Conservation (phyloP, 2,797 vertebrate genomes). For the Propithecus deckenii region DNA sequence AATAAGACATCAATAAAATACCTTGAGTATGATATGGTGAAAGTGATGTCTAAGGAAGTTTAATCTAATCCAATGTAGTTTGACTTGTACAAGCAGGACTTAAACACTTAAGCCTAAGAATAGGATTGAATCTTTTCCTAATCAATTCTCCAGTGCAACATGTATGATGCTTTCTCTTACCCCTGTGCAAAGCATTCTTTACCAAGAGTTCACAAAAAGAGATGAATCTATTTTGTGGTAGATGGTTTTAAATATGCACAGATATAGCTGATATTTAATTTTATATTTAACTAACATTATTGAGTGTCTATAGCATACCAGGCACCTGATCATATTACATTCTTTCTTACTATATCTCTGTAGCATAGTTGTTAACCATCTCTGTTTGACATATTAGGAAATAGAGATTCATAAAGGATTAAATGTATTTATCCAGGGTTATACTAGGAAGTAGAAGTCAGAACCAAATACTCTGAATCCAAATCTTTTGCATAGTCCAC, state of each 20-base stretch:
- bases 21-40: neutral
- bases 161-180: neutral
- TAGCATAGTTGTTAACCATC: neutral
- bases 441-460: neutral
- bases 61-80: neutral
- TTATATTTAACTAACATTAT: neutral
- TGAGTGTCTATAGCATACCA: neutral
- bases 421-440: neutral
- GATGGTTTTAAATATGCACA: neutral
- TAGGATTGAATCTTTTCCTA: neutral
- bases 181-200: neutral
- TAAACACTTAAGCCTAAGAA: neutral
- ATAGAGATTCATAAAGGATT: neutral
- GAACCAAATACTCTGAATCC: neutral
- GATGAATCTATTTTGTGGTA: neutral
- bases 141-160: neutral
- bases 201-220: neutral
- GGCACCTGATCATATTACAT: neutral
- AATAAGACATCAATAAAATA: neutral
- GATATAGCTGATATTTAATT: neutral
- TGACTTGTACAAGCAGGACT: neutral
- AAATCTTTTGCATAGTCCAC: neutral
- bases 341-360: neutral
- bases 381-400: neutral
- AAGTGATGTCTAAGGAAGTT: neutral